Conservation (phyloP, 1,140 invertebrate genomes). For the Episyrphus balteatus region DNA sequence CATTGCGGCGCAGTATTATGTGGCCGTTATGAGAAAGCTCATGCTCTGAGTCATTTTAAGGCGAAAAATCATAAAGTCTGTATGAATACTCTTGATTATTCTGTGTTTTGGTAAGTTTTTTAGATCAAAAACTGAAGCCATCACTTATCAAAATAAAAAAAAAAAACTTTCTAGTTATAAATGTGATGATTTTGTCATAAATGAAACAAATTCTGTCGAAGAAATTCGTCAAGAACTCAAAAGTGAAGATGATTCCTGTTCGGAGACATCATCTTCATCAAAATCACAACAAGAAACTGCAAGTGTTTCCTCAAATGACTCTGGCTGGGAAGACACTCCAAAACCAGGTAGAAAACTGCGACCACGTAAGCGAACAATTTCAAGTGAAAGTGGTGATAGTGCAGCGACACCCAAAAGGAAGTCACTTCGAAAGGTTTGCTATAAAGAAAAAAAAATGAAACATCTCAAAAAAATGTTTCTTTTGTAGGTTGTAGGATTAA, state of each 20-base stretch:
- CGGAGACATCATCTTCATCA: conserved; percentile 18
- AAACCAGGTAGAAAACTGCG: conserved; percentile 11
- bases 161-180: conserved; percentile 43
- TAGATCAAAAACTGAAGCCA: conserved; percentile 19
- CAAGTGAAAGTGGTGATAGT: conserved; percentile 38
- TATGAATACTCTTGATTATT: conserved; percentile 62
- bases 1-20: conserved; percentile 62
- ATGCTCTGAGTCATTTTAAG: conserved; percentile 63
- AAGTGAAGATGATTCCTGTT: conserved; percentile 10
- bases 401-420: conserved; percentile 6
- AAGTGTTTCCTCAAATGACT: conserved; percentile 19
- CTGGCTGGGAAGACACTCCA: conserved; percentile 23
- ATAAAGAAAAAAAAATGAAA: conserved; percentile 7
- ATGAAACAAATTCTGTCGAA: conserved; percentile 56
- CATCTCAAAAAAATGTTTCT: conserved; percentile 2
- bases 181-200: conserved; percentile 71
- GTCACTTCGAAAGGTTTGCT: conserved; percentile 40
- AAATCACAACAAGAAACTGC: conserved; percentile 15
- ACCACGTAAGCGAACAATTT: conserved; percentile 47
- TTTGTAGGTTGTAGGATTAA: conserved; percentile 52
- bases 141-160: not conserved
- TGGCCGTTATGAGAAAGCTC: conserved; percentile 66
- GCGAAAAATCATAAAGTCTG: conserved; percentile 54
- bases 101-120: conserved; percentile 56
- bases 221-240: conserved; percentile 44